Percentiles rank a stretch among this genome's conserved stretches.
Evolutionary conservation across 2,113 vertebrate genomes (phyloP).

Genomic region (Ptilorrhoa leucosticta): DNA sequence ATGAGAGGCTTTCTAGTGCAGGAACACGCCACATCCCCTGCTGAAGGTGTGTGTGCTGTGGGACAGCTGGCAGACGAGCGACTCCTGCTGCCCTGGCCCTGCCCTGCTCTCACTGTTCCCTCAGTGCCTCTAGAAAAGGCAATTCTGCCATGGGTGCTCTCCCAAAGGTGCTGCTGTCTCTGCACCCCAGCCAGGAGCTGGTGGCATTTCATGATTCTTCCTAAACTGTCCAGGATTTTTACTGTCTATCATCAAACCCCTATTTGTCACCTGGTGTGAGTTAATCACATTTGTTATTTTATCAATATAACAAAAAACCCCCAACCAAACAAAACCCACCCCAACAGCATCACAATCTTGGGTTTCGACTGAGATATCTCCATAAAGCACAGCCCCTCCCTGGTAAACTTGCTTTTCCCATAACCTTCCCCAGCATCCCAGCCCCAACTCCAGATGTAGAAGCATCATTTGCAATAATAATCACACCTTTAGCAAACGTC

Average conservation of each 20-base stretch:
- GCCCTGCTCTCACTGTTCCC: background rate
- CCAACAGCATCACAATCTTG: background rate
- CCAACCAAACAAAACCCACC: background rate
- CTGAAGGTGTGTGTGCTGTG: background rate
- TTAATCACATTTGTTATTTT: background rate
- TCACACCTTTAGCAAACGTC: constrained; percentile 14
- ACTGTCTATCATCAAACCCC: background rate
- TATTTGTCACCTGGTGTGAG: background rate
- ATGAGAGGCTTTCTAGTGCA: background rate
- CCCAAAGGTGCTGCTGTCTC: background rate
- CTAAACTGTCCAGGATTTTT: background rate
- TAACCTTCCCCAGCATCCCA: background rate
- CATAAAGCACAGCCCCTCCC: background rate
- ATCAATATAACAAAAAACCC: background rate
- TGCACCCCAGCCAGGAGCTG: background rate
- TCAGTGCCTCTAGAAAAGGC: background rate
- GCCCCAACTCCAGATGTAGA: background rate
- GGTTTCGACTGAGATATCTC: background rate
- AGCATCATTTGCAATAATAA: background rate
- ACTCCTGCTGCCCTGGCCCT: background rate
- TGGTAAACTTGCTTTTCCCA: background rate
- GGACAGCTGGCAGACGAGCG: background rate
- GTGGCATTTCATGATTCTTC: background rate
- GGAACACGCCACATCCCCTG: background rate
- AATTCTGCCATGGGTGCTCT: background rate